phyloP scores from a whole-genome alignment of 2,113 vertebrate genomes.

The Lophura nycthemera region DNA sequence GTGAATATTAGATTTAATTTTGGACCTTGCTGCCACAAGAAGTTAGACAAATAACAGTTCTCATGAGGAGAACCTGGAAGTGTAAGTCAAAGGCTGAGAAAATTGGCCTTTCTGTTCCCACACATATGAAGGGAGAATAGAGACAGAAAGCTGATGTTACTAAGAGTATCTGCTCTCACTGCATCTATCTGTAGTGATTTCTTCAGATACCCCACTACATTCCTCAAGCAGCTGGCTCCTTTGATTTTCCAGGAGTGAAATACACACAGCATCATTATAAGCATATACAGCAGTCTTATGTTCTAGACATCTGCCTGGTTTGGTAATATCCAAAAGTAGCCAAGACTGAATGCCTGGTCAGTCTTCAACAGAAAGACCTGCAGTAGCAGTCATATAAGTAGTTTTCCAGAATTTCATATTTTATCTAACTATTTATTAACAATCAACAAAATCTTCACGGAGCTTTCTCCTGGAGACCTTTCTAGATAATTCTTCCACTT shows the following conservation, averaged over 20 bases:
- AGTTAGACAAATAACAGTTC: not conserved
- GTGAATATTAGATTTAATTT: not conserved
- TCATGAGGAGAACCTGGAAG: not conserved
- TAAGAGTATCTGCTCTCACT: not conserved
- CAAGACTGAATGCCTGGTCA: not conserved
- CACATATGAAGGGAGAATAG: not conserved
- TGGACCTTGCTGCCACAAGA: not conserved
- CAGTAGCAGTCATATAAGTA: not conserved
- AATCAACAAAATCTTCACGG: not conserved
- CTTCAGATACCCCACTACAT: not conserved
- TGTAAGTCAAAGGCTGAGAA: not conserved
- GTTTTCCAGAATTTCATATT: not conserved
- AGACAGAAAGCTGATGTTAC: not conserved
- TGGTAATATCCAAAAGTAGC: not conserved
- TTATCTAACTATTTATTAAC: not conserved
- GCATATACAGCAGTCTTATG: not conserved
- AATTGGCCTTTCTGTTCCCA: not conserved
- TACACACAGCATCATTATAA: not conserved
- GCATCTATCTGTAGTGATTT: not conserved
- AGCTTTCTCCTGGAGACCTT: not conserved
- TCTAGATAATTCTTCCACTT: not conserved
- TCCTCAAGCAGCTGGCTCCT: not conserved
- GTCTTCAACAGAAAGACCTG: not conserved
- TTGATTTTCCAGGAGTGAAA: not conserved
- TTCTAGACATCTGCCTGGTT: not conserved